These are phyloP conservation scores for Haliclona indistincta DNA, from an alignment of 37 sponge, comb jelly and placozoan genomes.

Conservation along the genomic window DNA sequence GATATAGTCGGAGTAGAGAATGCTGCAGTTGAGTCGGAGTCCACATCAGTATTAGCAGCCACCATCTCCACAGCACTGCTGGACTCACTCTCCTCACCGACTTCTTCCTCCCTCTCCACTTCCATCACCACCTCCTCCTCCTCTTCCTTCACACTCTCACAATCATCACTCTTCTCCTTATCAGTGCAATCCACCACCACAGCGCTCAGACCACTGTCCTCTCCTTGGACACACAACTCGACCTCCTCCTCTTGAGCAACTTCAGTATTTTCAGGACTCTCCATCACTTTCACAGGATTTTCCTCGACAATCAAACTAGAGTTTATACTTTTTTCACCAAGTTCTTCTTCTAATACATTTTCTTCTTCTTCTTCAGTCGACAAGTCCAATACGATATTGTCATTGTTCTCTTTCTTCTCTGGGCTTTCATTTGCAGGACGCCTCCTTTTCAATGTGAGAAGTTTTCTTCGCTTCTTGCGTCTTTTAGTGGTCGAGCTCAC, in stretches of 20 bases:
- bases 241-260: constrained; percentile 3
- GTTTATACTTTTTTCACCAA: no score
- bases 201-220: background rate
- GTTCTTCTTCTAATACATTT: no score
- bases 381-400: no score
- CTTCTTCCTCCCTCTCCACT: constrained; percentile 9
- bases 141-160: background rate
- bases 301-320: no score
- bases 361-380: no score
- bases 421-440: no score
- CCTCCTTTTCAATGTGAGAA: no score
- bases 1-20: background rate
- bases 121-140: background rate
- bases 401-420: no score
- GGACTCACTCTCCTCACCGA: background rate
- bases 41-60: background rate
- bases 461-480: no score
- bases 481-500: no score
- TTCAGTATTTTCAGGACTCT: background rate
- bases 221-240: background rate
- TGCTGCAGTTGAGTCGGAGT: background rate
- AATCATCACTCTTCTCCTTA: background rate
- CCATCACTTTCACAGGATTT: no score
- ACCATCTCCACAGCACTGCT: background rate
- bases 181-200: background rate